Conservation (phyloP, 2,888 invertebrate species). For the Baronia brevicornis region DNA sequence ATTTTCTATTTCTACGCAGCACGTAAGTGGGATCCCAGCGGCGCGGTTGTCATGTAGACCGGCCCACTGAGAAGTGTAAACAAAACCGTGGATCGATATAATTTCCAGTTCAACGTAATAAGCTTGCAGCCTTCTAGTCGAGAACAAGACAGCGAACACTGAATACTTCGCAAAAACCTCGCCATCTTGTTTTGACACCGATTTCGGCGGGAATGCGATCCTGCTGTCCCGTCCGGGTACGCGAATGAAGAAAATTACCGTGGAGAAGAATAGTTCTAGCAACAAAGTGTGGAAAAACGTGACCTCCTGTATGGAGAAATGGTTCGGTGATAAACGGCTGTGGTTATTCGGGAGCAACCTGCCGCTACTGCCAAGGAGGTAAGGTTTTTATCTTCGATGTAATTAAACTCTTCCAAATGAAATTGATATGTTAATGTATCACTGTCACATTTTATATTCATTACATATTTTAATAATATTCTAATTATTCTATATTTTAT, state of each 20-base stretch:
- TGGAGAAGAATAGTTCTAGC: conserved; percentile 34
- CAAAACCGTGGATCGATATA: conserved; percentile 67
- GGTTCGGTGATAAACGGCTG: conserved; percentile 92
- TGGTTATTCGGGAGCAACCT: conserved; percentile 94
- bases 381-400: conserved; percentile 28
- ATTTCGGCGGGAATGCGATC: conserved; percentile 52
- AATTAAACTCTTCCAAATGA: background rate
- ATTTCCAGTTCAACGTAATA: conserved; percentile 47
- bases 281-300: conserved; percentile 66
- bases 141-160: conserved; percentile 29
- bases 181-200: conserved; percentile 30
- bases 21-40: conserved; percentile 47
- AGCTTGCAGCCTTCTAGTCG: conserved; percentile 42
- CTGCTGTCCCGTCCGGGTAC: conserved; percentile 32
- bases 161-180: conserved; percentile 8
- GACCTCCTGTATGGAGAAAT: conserved; percentile 89
- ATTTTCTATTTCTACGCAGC: too few species aligned
- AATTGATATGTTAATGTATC: too few species aligned
- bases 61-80: conserved; percentile 64
- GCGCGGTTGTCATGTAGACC: conserved; percentile 72
- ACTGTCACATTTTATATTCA: too few species aligned
- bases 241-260: conserved; percentile 52
- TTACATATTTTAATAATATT: too few species aligned
- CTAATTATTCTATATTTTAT: too few species aligned
- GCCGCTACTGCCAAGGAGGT: conserved; percentile 89